Evolutionary conservation across 2,113 vertebrate genomes (phyloP).

Genomic region (Callopanchax toddi): DNA sequence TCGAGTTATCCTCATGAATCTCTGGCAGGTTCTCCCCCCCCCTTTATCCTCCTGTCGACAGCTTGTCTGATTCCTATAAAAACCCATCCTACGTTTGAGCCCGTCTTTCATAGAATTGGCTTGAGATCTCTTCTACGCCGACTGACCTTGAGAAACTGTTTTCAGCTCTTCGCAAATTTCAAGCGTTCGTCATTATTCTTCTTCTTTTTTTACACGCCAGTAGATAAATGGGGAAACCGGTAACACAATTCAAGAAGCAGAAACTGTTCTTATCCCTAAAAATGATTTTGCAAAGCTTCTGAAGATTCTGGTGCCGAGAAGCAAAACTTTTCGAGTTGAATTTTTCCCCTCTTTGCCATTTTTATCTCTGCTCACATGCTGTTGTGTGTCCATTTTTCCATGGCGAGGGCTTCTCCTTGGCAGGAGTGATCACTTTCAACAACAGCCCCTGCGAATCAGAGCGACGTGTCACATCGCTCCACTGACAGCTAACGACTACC

Average conservation of each 20-base stretch:
- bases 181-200: constrained; percentile 15
- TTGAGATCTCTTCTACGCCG: constrained; percentile 52
- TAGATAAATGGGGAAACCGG: constrained; percentile 10
- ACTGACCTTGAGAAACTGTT: constrained; percentile 70
- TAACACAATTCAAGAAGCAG: neutral
- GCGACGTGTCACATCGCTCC: constrained; percentile 70
- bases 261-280: constrained; percentile 19
- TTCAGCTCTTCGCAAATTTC: constrained; percentile 26
- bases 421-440: constrained; percentile 71
- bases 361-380: constrained; percentile 70
- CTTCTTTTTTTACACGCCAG: neutral
- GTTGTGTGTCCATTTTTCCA: constrained; percentile 69
- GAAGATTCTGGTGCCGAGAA: constrained; percentile 18
- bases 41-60: constrained; percentile 64
- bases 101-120: constrained; percentile 63
- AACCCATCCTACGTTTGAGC: constrained; percentile 52
- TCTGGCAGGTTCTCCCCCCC: constrained; percentile 40
- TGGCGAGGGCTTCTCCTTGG: constrained; percentile 67
- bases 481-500: constrained; percentile 74
- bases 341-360: constrained; percentile 63
- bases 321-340: constrained; percentile 36
- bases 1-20: constrained; percentile 73
- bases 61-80: constrained; percentile 68
- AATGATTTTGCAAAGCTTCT: constrained; percentile 25
- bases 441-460: constrained; percentile 69